phyloP scores from a whole-genome alignment of 2,797 vertebrate genomes.

The Tarsius wallacei region DNA sequence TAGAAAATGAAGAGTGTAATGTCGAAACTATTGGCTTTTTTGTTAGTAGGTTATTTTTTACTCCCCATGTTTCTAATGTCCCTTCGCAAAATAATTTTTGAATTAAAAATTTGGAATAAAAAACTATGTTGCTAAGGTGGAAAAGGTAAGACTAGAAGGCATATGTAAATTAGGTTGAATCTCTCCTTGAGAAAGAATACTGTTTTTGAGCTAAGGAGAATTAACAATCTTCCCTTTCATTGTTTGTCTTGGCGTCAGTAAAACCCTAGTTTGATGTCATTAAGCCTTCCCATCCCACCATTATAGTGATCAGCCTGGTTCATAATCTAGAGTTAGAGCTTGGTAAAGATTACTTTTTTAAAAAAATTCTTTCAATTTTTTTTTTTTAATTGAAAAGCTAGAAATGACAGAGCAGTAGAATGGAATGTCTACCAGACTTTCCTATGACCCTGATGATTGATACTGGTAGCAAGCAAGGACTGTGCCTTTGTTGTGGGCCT shows the following conservation, averaged over 20 bases:
- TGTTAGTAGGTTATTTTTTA: slow-evolving; percentile 60
- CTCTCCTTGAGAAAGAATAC: background rate
- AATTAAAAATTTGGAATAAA: slow-evolving; percentile 19
- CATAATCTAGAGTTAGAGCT: background rate
- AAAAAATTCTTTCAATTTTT: background rate
- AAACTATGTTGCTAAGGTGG: background rate
- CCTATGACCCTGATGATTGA: background rate
- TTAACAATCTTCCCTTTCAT: background rate
- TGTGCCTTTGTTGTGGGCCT: background rate
- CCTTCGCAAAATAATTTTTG: slow-evolving; percentile 40
- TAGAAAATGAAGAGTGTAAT: slow-evolving; percentile 49
- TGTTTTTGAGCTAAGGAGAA: slow-evolving; percentile 61
- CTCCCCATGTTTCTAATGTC: slow-evolving; percentile 25
- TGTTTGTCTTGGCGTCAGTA: background rate
- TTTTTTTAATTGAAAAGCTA: background rate
- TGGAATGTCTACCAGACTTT: background rate
- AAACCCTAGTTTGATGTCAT: slow-evolving; percentile 21
- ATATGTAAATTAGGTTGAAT: background rate
- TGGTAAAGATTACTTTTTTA: slow-evolving; percentile 6
- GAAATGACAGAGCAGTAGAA: background rate
- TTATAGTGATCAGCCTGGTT: background rate
- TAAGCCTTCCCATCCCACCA: background rate
- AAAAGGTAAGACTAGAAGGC: slow-evolving; percentile 15
- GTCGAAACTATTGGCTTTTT: slow-evolving; percentile 36
- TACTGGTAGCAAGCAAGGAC: background rate